Evolutionary conservation across 2,797 vertebrate genomes (phyloP), one percentile per base, ranked within the genome.

Genomic region (Clarias laeviceps): DNA sequence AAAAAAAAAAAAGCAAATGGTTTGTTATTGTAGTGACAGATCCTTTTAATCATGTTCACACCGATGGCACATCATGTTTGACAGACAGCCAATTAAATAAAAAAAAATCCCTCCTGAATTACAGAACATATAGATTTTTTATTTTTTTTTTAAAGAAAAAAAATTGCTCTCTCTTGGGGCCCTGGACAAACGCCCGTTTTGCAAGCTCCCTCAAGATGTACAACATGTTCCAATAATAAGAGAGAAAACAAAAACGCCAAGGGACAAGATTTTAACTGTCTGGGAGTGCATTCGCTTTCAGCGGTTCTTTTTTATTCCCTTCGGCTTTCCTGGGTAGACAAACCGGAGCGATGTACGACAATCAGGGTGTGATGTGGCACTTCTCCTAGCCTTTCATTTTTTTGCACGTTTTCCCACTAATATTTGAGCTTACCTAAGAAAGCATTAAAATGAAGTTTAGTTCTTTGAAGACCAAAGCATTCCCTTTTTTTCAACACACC

Each of bases 391-490:
- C 96, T 96, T 97, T 97, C 93, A 95, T 97, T 93, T 93, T 54
- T 73, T 37, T 59, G 65, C 62, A 87, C 91, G 91, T 94, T 93
- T 95, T 96, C 95, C 95, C 94, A 92, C 96, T 96, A 96, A 97
- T 97, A 97, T 95, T 97, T 96, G 94, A 96, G 96, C 96, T 97
- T 97, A 98, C 97, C 96, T 97, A 97, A 96, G 96, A 96, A 97
- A 95, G 96, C 95, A 96, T 97, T 97, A 97, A 97, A 98, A 97
- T 96, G 96, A 96, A 97, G 97, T 98, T 98, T 96, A 95, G 95
- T 96, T 97, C 97, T 98, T 98, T 99, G 97, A 99, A 98, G 96
- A 98, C 97, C 97, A 99, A 98, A 98, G 97, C 96, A 94, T 95
- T 95, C 95, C 93, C 97, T 97, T 98, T 97, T 98, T 97, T 20